Conservation (phyloP, 2,888 invertebrate genomes). For the Patella depressa region DNA sequence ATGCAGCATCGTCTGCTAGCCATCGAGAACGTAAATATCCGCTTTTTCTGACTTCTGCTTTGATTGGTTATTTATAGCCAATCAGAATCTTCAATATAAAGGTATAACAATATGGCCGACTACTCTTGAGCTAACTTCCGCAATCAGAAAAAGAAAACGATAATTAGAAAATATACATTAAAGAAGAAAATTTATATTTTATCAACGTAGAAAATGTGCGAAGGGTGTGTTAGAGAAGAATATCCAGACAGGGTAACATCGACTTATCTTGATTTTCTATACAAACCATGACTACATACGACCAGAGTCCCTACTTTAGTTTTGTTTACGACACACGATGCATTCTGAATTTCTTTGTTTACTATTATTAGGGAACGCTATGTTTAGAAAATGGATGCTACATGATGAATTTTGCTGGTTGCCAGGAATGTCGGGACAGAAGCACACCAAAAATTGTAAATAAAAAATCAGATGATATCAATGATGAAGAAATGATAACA, state of each 20-base stretch:
- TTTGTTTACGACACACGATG: too few species aligned
- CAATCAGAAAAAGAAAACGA: too few species aligned
- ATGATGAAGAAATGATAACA: conserved; percentile 55
- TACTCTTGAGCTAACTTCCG: too few species aligned
- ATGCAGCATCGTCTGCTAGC: not conserved
- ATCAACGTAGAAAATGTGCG: conserved; percentile 37
- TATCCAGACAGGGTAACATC: conserved; percentile 43
- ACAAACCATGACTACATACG: too few species aligned
- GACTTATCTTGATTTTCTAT: too few species aligned
- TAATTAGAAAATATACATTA: too few species aligned
- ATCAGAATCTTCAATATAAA: too few species aligned
- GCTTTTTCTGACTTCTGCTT: not conserved
- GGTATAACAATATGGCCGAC: too few species aligned
- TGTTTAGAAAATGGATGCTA: conserved; percentile 66
- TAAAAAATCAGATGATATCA: conserved; percentile 44
- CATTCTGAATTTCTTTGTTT: too few species aligned
- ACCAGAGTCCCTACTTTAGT: too few species aligned
- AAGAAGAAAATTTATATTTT: too few species aligned
- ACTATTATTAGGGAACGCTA: conserved; percentile 51
- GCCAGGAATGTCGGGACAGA: conserved; percentile 52
- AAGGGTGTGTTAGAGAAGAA: conserved; percentile 46
- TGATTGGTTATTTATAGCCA: too few species aligned
- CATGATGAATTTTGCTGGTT: conserved; percentile 59
- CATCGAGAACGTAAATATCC: not conserved
- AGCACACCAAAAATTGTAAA: conserved; percentile 46